Conservation (phyloP, 2,888 invertebrate genomes). For the Fabriciana adippe region DNA sequence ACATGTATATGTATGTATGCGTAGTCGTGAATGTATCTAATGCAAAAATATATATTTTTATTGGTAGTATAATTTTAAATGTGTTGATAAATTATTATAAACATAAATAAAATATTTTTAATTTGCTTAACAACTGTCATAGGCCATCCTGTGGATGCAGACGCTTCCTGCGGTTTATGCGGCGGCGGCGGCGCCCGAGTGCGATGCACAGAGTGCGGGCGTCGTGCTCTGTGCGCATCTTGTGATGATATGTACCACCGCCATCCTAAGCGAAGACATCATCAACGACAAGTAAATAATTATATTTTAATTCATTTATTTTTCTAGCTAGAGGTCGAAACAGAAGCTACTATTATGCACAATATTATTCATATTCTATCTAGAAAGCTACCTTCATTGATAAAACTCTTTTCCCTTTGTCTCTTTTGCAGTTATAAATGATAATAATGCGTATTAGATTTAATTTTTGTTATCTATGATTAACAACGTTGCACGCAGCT, state of each 20-base stretch:
- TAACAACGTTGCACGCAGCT: constrained; percentile 17
- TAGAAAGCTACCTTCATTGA: too few relatives aligned
- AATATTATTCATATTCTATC: too few relatives aligned
- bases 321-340: neutral
- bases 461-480: constrained; percentile 10
- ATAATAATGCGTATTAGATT: too few relatives aligned
- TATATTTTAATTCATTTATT: neutral
- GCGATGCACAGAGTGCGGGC: constrained; percentile 90
- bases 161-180: constrained; percentile 90
- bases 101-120: too few relatives aligned
- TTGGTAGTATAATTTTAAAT: too few relatives aligned
- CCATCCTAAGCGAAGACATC: constrained; percentile 93
- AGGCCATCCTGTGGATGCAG: constrained; percentile 78
- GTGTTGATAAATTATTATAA: too few relatives aligned
- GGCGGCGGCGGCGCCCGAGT: constrained; percentile 91
- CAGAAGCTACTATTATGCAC: neutral
- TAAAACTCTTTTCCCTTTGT: too few relatives aligned
- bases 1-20: too few relatives aligned
- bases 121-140: constrained; percentile 18
- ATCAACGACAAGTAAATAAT: constrained; percentile 86
- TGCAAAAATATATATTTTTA: too few relatives aligned
- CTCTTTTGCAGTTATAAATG: too few relatives aligned
- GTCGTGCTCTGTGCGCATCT: constrained; percentile 92
- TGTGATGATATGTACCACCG: constrained; percentile 98
- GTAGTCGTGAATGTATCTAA: too few relatives aligned